Conservation (phyloP, 1,140 invertebrate species). For the Pentalonia nigronervosa region DNA sequence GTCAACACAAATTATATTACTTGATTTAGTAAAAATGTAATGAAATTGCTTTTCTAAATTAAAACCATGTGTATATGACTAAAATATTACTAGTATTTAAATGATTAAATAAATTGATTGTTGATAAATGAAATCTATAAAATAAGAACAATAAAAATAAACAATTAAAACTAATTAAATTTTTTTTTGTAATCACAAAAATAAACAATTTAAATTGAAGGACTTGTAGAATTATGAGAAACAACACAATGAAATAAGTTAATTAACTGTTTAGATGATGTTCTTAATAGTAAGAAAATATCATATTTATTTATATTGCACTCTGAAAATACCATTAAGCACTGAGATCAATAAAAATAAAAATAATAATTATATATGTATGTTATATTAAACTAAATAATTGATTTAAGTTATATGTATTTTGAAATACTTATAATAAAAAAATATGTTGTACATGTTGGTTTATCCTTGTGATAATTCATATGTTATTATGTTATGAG, state of each 20-base stretch:
- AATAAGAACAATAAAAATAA: background rate
- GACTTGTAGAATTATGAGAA: background rate
- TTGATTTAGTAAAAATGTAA: too few species aligned
- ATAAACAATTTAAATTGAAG: background rate
- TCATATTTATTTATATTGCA: background rate
- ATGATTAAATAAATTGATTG: too few species aligned
- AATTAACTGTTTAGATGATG: background rate
- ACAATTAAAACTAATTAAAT: background rate
- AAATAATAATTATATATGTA: too few species aligned
- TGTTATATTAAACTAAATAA: background rate
- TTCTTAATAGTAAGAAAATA: background rate
- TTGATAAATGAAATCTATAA: background rate
- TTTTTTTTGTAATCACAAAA: background rate
- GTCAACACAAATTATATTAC: background rate
- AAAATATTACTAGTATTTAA: background rate
- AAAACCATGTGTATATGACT: too few species aligned
- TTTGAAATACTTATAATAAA: background rate
- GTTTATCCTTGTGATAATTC: slow-evolving; percentile 20
- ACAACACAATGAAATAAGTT: background rate
- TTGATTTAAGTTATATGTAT: background rate
- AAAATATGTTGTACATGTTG: background rate
- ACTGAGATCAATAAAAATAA: background rate
- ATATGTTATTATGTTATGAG: background rate
- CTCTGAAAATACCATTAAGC: background rate
- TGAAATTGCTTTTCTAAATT: too few species aligned